Evolutionary conservation across 2,888 invertebrate species (phyloP).

Genomic region (Eucriotettix oculatus): DNA sequence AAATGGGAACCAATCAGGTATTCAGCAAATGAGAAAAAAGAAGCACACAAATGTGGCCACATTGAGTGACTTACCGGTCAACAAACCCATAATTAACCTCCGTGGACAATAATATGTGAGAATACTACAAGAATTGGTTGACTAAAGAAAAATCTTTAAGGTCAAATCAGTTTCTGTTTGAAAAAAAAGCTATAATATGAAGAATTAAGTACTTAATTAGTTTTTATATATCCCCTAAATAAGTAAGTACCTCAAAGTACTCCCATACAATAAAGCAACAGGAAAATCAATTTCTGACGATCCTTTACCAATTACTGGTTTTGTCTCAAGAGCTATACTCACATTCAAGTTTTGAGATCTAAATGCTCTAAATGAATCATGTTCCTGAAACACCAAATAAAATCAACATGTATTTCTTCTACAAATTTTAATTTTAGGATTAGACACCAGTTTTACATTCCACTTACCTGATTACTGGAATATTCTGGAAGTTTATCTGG

Average conservation of each 20-base stretch:
- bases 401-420: background rate
- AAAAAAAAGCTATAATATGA: no score
- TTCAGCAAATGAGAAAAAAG: no score
- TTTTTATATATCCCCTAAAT: background rate
- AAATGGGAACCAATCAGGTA: no score
- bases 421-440: background rate
- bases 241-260: slow-evolving; percentile 51
- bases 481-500: slow-evolving; percentile 93
- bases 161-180: no score
- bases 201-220: no score
- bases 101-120: no score
- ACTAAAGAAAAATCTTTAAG: no score
- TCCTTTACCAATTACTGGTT: slow-evolving; percentile 35
- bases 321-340: slow-evolving; percentile 61
- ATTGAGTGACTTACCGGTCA: no score
- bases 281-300: slow-evolving; percentile 41
- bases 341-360: slow-evolving; percentile 73
- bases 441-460: background rate
- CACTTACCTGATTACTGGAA: slow-evolving; percentile 70
- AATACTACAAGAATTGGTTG: no score
- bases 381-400: slow-evolving; percentile 37
- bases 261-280: slow-evolving; percentile 72
- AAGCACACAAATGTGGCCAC: no score
- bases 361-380: slow-evolving; percentile 91
- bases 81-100: no score